These are phyloP conservation scores for Formicarius rufipectus DNA, from an alignment of 2,113 vertebrate genomes.

Conservation along the genomic window DNA sequence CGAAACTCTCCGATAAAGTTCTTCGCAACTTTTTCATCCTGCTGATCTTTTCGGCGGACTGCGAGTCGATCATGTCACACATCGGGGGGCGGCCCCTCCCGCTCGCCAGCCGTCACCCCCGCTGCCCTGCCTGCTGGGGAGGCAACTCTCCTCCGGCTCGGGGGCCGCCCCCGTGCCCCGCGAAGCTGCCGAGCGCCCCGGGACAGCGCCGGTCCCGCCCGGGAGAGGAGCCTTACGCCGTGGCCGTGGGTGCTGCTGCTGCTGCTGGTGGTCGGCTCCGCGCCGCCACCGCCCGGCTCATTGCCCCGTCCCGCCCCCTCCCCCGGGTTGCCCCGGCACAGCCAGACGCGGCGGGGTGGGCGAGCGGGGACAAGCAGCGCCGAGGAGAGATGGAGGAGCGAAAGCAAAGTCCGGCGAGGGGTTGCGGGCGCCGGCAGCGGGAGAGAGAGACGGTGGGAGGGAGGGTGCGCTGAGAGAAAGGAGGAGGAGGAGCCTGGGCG, in stretches of 20 bases:
- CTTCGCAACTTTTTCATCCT: conserved; percentile 98
- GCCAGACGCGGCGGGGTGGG: neutral
- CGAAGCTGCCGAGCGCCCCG: neutral
- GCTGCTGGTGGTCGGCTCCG: neutral
- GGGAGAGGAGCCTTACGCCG: neutral
- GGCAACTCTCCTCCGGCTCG: neutral
- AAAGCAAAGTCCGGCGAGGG: neutral
- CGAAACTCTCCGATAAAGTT: conserved; percentile 98
- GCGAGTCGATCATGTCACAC: conserved; percentile 83
- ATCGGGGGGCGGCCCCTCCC: neutral
- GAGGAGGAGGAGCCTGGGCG: neutral
- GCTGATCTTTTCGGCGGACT: conserved; percentile 81
- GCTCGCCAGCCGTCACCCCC: neutral
- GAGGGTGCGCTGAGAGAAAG: neutral
- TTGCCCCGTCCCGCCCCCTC: neutral
- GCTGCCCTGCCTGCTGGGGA: neutral
- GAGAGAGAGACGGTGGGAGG: neutral
- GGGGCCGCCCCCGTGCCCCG: neutral
- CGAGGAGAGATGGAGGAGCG: neutral
- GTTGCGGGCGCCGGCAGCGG: neutral
- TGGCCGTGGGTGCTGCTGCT: neutral
- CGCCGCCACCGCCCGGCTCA: neutral
- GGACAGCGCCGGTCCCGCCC: neutral
- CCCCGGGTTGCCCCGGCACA: neutral
- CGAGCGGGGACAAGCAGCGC: neutral